phyloP scores from a whole-genome alignment of 2,888 invertebrate genomes.

The Zeuzera pyrina region DNA sequence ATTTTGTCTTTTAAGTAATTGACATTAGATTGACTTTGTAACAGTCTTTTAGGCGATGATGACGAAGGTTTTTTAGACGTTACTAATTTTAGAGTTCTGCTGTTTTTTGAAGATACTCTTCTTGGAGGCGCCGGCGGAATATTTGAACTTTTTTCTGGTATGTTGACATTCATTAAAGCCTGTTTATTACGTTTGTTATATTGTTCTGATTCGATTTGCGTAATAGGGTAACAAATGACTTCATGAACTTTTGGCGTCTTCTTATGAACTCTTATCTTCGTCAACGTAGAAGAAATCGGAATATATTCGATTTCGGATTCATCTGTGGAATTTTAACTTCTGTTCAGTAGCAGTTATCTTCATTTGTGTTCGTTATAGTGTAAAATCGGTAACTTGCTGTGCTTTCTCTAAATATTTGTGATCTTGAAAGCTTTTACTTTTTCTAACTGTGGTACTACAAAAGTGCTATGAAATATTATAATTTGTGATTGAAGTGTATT shows the following conservation, averaged over 20 bases:
- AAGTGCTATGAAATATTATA: slow-evolving; percentile 30
- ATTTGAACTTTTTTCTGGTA: slow-evolving; percentile 31
- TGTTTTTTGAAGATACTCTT: slow-evolving; percentile 82
- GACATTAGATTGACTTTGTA: slow-evolving; percentile 61
- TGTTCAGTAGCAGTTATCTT: slow-evolving; percentile 33
- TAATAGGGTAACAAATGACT: slow-evolving; percentile 76
- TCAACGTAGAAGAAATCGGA: slow-evolving; percentile 85
- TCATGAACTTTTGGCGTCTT: slow-evolving; percentile 66
- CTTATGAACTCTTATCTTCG: slow-evolving; percentile 85
- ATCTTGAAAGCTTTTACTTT: slow-evolving; percentile 36
- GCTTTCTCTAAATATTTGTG: slow-evolving; percentile 44
- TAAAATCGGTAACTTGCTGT: slow-evolving; percentile 47
- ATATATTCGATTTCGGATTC: slow-evolving; percentile 86
- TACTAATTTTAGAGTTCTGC: slow-evolving; percentile 77
- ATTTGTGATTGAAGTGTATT: slow-evolving; percentile 19
- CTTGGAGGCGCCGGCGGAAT: slow-evolving; percentile 82
- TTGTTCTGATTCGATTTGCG: slow-evolving; percentile 42
- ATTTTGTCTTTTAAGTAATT: slow-evolving; percentile 76
- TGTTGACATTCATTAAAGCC: slow-evolving; percentile 56
- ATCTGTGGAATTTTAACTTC: slow-evolving; percentile 76
- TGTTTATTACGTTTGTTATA: slow-evolving; percentile 70
- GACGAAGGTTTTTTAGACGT: slow-evolving; percentile 64
- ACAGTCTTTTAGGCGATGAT: slow-evolving; percentile 37
- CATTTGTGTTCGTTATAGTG: slow-evolving; percentile 37
- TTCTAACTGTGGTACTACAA: slow-evolving; percentile 44